Evolutionary conservation across 2,888 invertebrate genomes (phyloP), one percentile per base, ranked within the genome.

Genomic region (Augochlorella aurata): DNA sequence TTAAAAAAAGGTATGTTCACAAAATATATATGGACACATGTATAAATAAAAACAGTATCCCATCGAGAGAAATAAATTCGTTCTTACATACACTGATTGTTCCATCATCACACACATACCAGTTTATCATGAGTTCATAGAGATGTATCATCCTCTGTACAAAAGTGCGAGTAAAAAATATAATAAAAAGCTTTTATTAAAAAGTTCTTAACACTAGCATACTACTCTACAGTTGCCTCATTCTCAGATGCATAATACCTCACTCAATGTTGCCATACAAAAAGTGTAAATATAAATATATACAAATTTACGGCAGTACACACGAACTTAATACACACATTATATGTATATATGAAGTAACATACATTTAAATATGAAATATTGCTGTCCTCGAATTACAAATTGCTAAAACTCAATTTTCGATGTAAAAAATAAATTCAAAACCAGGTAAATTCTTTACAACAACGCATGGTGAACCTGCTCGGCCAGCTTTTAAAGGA

Each of bases 381-480:
- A 79, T 70, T 50, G 54, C 24, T 74, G 45, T 24, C 38, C 63
- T 54, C 44, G 18, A 65, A 65, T 49, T 18, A 47, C 61, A 50
- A 61, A 50, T 66, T 54, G 18, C 10, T 24, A 52, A 52, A 58
- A 24, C 16, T 24, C 7, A 18, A 50, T 18, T 5, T 38, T 38
- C 38, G 3, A 5, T 5, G 1, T 70, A n/a, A 45, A 52, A 44
- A 58, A 73, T 77, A 74, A 67, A 77, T 58, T 63, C 74, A 8
- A 83, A 72, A 66, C 49, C 65, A 24, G 45, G 67, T 79, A 82
- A 81, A 87, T 89, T 88, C 84, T 91, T 92, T 3, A 93, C 94
- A 71, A 98, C 97, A 18, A 98, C 96, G 90, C 98, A 98, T 69
- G 98, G 97, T 82, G 98, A 97, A 83, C 98, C 98, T 45, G 98